Base-by-base conservation (phyloP, 2,113 vertebrate species). In the Indicator indicator region DNA sequence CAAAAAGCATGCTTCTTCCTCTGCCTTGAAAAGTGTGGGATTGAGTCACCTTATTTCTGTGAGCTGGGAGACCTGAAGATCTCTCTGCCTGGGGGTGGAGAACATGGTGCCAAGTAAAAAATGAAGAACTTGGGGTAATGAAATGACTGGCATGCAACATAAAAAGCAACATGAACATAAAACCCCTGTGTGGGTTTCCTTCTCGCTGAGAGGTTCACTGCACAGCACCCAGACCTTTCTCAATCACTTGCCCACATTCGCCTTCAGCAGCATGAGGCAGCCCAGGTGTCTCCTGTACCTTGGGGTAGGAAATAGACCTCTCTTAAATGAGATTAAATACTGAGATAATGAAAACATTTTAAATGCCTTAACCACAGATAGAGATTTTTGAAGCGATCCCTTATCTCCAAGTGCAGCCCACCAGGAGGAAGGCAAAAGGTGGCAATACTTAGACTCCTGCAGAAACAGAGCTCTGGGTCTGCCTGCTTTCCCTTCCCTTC, bases 41-140 rank as follows among this genome's bases (percentile, higher is more conserved):
- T 18, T 87, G 91, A 94, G 89, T 95, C 89, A 95, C 38, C 23
- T 81, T 8, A 8, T 46, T 59, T 68, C 48, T 78, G 48, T 32
- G 28, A 83, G 65, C 54, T 48, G 38, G 28, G 42, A 75, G 44
- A 85, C 55, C 30, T 16, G 36, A 77, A 42, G 9, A 3, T 33
- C 20, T 58, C 36, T 42, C 28, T 0, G 1, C 24, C 70, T 71
- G 5, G 23, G 58, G 62, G 46, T 33, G 13, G 60, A 83, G n/a
- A 86, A 80, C 19, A 30, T 2, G 12, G 36, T 58, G 44, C 15
- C 33, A 58, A 54, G 23, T 70, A 63, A 52, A 68, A 93, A 75
- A 32, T 16, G 12, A 73, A 65, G 84, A 90, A 23, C 12, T 16
- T 28, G 11, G 12, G 30, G 58, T 78, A 72, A 27, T 20, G 58